Evolutionary conservation across 2,797 vertebrate genomes (phyloP), one percentile per base, ranked within the genome.

Genomic region (Sebastes aleutianus): DNA sequence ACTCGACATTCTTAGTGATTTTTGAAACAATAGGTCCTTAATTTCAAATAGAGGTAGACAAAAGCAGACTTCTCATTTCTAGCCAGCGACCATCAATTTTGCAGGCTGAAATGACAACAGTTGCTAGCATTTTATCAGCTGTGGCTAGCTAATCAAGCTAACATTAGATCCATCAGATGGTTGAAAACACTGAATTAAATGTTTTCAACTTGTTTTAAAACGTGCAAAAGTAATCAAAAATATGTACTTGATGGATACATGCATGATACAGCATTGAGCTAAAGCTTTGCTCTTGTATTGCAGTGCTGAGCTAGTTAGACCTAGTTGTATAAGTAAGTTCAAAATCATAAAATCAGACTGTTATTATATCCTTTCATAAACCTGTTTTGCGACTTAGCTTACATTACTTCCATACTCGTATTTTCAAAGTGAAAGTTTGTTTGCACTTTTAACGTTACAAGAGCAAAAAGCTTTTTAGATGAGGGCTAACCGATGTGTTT

Each of bases 1-100:
- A 1, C 4, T 29, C 0, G 0, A 39, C 29, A 14, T 9, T 47
- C 5, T 32, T 22, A 9, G 1, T 56, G 2, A 22, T 68, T 20
- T 14, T 61, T 31, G 2, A 1, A 24, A 82, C 43, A 29, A 9
- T 13, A 20, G 16, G 61, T 39, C 8, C 3, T 64, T 74, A n/a
- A 72, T 65, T 61, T 76, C 20, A 56, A 63, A 32, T 5, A n/a
- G 13, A 34, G 32, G 22, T 22, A 27, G n/a, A 72, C 7, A 31
- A 50, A 61, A 56, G 1, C 7, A 20, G 18, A 14, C 2, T 54
- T 9, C 4, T 14, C 7, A 26, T 69, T 79, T 78, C 9, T 11
- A 57, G n/a, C n/a, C 31, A 16, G 18, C 8, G 1, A 70, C 9
- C 11, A 53, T 29, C 0, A 1, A 67, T 58, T 39, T 39, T 53